A percentile compares a stretch with the other conserved stretches of the same genome.
phyloP scores from a whole-genome alignment of 2,113 vertebrate genomes.

The Formicarius rufipectus region DNA sequence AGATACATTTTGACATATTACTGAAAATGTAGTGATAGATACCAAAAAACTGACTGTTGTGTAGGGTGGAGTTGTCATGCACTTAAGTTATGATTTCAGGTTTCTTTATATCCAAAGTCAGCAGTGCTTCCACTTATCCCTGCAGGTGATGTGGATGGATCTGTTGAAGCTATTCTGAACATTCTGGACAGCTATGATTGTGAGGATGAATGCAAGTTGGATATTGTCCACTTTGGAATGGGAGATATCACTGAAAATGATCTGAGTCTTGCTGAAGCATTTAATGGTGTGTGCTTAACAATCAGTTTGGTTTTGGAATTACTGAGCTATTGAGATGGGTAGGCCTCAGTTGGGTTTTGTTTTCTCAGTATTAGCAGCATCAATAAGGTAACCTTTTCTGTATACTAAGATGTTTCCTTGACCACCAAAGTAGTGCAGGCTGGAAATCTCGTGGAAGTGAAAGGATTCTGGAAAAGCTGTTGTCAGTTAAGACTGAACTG shows the following conservation, averaged over 20 bases:
- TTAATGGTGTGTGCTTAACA: slow-evolving; percentile 72
- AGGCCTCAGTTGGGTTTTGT: not conserved
- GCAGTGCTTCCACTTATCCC: not conserved
- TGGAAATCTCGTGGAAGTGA: not conserved
- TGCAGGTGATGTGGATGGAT: slow-evolving; percentile 93
- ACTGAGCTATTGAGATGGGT: not conserved
- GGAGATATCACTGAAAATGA: slow-evolving; percentile 92
- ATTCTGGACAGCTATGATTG: slow-evolving; percentile 88
- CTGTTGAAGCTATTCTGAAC: slow-evolving; percentile 88
- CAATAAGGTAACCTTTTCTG: not conserved
- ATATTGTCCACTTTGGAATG: slow-evolving; percentile 88
- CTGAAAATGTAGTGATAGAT: not conserved
- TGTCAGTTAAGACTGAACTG: not conserved
- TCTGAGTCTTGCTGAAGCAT: slow-evolving; percentile 85
- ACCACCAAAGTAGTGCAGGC: not conserved
- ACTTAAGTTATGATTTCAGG: not conserved
- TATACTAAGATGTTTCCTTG: not conserved
- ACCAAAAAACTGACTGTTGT: not conserved
- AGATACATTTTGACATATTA: not conserved
- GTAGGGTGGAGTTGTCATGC: not conserved
- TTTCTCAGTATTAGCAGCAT: not conserved
- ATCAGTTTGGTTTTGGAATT: not conserved
- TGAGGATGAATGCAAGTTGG: slow-evolving; percentile 83
- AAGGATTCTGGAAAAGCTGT: not conserved
- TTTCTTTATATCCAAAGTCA: not conserved